These are phyloP conservation scores for Prionailurus bengalensis DNA, from an alignment of 2,113 vertebrate species.

Conservation along the genomic window DNA sequence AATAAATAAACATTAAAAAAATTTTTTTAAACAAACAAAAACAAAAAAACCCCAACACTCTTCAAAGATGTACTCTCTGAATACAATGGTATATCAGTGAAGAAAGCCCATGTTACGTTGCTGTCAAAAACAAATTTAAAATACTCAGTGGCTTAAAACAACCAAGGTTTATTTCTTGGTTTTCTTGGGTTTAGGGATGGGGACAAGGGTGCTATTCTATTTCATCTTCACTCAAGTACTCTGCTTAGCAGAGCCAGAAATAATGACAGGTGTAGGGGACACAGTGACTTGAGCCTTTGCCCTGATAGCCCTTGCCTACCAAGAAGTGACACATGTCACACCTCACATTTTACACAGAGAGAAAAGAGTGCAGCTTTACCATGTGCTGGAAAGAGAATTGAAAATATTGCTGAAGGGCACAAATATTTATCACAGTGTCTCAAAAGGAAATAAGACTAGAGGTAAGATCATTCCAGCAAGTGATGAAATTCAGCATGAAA, in stretches of 20 bases:
- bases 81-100: not conserved
- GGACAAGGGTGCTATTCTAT: not conserved
- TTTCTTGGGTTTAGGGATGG: not conserved
- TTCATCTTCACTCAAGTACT: not conserved
- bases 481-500: not conserved
- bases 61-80: not conserved
- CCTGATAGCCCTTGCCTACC: too few species aligned
- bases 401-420: not conserved
- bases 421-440: not conserved
- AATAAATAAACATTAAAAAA: too few species aligned
- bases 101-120: not conserved
- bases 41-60: not conserved
- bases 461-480: not conserved
- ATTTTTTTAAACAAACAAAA: not conserved
- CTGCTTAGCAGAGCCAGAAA: not conserved
- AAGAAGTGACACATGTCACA: not conserved
- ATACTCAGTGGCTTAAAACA: not conserved
- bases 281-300: not conserved
- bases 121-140: not conserved
- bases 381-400: not conserved
- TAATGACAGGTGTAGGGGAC: rapidly evolving
- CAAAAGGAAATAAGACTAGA: not conserved
- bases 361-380: not conserved
- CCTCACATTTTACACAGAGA: not conserved
- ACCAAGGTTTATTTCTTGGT: not conserved